phyloP scores from a whole-genome alignment of 2,113 vertebrate species.

The Crotalus viridis region DNA sequence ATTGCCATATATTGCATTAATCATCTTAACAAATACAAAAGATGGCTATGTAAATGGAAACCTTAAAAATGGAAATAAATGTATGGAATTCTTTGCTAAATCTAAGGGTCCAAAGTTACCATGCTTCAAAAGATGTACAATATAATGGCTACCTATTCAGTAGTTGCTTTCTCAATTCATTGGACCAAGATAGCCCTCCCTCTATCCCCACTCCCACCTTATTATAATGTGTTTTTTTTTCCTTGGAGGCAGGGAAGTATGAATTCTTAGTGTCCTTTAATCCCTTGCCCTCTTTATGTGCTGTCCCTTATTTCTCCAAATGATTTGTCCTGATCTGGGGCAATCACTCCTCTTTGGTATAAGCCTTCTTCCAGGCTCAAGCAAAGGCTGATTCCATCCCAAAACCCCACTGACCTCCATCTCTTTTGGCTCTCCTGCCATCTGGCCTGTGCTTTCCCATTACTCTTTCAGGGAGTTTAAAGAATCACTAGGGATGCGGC shows the following conservation, averaged over 20 bases:
- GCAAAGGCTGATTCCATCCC: neutral
- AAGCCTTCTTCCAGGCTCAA: neutral
- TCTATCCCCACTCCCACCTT: neutral
- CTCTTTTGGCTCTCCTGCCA: neutral
- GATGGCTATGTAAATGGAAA: neutral
- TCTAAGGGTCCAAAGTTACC: neutral
- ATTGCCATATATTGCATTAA: neutral
- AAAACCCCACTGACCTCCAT: neutral
- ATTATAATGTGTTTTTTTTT: neutral
- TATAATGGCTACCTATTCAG: neutral
- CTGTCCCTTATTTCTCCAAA: neutral
- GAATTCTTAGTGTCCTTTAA: neutral
- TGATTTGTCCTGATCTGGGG: neutral
- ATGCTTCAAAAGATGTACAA: neutral
- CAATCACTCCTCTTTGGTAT: neutral
- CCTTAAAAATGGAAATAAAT: neutral
- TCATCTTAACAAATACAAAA: neutral
- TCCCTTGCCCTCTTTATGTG: neutral
- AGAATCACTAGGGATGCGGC: neutral
- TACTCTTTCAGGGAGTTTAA: neutral
- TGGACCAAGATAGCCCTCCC: neutral
- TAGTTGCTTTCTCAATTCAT: neutral
- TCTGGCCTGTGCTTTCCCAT: neutral
- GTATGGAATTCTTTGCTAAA: neutral
- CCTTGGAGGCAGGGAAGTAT: neutral